phyloP scores from a whole-genome alignment of 2,888 invertebrate genomes.

The Formica aserva region DNA sequence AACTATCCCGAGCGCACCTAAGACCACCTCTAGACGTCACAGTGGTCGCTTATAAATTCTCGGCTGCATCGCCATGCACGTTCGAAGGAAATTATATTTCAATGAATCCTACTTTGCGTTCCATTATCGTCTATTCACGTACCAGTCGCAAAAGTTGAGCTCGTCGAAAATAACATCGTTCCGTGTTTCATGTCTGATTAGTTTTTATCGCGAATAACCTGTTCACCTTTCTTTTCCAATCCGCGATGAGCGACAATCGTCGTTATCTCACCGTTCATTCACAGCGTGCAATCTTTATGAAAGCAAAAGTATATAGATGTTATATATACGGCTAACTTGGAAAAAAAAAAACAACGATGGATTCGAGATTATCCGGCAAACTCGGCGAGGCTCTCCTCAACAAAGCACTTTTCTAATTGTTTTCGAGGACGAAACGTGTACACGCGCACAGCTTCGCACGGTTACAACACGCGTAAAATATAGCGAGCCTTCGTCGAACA shows the following conservation, averaged over 20 bases:
- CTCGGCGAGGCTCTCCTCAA: slow-evolving; percentile 49
- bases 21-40: slow-evolving; percentile 20
- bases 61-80: not conserved
- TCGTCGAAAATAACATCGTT: not conserved
- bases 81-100: slow-evolving; percentile 29
- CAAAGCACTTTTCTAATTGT: slow-evolving; percentile 75
- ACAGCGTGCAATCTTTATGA: slow-evolving; percentile 14
- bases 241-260: not conserved
- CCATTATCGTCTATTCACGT: slow-evolving; percentile 15
- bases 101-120: slow-evolving; percentile 16
- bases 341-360: slow-evolving; percentile 20
- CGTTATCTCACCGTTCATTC: not conserved
- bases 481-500: slow-evolving; percentile 69
- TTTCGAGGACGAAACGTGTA: slow-evolving; percentile 59
- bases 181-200: not conserved
- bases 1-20: slow-evolving; percentile 19
- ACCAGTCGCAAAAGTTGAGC: not conserved
- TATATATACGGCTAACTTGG: not conserved
- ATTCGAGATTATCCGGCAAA: slow-evolving; percentile 49
- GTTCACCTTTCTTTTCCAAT: not conserved
- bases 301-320: not conserved
- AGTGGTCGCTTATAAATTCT: slow-evolving; percentile 25
- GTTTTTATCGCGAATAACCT: not conserved
- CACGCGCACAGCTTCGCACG: not conserved
- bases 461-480: slow-evolving; percentile 20